Evolutionary conservation across 2,113 vertebrate genomes (phyloP), one percentile per base, ranked within the genome.

Genomic region (Zingel zingel): DNA sequence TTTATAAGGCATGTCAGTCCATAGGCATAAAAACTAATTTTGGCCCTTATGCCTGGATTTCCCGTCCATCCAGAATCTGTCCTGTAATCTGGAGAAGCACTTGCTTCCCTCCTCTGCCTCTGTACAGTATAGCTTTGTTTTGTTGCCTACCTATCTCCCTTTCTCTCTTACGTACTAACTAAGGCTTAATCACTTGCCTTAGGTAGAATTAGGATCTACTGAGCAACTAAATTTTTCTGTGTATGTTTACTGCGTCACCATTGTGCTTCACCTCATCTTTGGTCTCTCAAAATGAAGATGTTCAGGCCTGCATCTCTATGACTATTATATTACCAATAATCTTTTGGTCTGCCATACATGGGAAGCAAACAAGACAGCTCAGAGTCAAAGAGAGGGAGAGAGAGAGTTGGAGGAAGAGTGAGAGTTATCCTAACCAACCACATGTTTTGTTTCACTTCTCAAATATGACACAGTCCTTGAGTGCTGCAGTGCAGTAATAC

Each of bases 391-490:
- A 69, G n/a, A 77, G 21, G 48, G 9, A 33, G 25, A 6, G 33
- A 70, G 53, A 50, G 30, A 72, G 51, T 66, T 79, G 43, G 57
- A 61, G 43, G 67, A 72, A n/a, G 75, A 79, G 66, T 54, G 65
- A 82, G 50, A 73, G 85, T 88, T 87, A 81, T 89, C 82, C 70
- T 47, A 63, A 82, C 75, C 63, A 54, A 86, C 88, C 91, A 91
- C 81, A 91, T 91, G 86, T 91, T 92, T 91, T 87, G 79, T 88
- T 91, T 91, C 79, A 80, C 65, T 76, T 86, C 78, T 90, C 81
- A 87, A 86, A 90, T 86, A 86, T 93, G 88, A 92, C 85, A 91
- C 81, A 79, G 84, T 84, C 62, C 74, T 71, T 76, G 75, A 88
- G 86, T 83, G 62, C 80, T 81, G 79, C 25, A 80, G 61, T 33